Evolutionary conservation across 2,113 vertebrate species (phyloP).

Genomic region (Vanacampus margaritifer): DNA sequence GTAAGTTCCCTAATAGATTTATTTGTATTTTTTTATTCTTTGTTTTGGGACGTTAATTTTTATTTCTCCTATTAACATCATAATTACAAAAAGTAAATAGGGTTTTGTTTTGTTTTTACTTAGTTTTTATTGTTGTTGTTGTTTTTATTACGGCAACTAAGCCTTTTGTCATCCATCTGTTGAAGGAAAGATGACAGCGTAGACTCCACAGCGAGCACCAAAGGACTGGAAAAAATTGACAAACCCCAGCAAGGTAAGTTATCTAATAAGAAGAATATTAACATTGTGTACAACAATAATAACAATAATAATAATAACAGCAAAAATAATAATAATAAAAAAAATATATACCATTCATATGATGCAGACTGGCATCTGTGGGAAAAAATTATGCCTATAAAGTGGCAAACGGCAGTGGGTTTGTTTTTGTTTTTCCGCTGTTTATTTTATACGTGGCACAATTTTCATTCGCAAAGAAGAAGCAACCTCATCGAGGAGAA

Average conservation of each 20-base stretch:
- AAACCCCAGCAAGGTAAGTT: slow-evolving; percentile 82
- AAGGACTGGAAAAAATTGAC: slow-evolving; percentile 75
- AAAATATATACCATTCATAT: neutral
- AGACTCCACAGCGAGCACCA: slow-evolving; percentile 83
- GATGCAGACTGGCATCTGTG: neutral
- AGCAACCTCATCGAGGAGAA: neutral
- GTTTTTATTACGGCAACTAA: neutral
- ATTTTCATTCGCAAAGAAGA: neutral
- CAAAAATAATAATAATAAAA: too few species aligned
- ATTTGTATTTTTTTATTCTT: too few species aligned
- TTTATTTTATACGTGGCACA: neutral
- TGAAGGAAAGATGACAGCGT: slow-evolving; percentile 83
- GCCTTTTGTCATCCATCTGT: neutral
- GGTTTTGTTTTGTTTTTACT: too few species aligned
- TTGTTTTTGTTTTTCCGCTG: neutral
- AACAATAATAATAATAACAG: too few species aligned
- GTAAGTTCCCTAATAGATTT: neutral
- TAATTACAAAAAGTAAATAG: too few species aligned
- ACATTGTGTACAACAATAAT: neutral
- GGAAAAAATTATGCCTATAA: neutral
- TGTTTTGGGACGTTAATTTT: too few species aligned
- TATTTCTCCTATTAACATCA: too few species aligned
- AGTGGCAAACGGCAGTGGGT: neutral
- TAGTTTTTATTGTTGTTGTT: neutral
- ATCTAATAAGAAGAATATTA: neutral